phyloP scores from a whole-genome alignment of 2,113 vertebrate genomes.

The Chlorodrepanis virens region DNA sequence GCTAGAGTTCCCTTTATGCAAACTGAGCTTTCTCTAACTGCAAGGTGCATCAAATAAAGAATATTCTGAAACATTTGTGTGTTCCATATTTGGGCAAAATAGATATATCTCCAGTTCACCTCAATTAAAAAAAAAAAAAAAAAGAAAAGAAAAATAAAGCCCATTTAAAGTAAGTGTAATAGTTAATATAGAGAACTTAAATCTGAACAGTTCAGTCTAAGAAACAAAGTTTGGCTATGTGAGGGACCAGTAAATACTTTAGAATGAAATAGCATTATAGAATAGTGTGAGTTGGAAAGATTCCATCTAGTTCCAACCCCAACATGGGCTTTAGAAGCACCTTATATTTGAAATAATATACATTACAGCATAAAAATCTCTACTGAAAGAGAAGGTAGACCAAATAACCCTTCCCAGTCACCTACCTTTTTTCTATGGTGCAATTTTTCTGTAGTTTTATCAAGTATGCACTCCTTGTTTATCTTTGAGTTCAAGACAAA shows the following conservation, averaged over 20 bases:
- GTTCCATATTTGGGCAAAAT: conserved; percentile 39
- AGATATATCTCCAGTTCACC: not conserved
- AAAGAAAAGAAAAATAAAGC: not conserved
- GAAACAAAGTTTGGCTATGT: not conserved
- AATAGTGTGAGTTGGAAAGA: not conserved
- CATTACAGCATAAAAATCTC: not conserved
- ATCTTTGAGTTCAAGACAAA: not conserved
- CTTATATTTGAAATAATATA: not conserved
- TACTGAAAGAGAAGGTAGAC: not conserved
- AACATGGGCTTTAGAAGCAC: not conserved
- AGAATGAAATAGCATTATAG: not conserved
- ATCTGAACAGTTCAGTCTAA: not conserved
- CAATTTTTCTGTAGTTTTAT: not conserved
- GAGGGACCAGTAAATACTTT: not conserved
- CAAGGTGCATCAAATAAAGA: conserved; percentile 64
- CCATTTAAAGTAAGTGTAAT: not conserved
- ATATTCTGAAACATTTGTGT: conserved; percentile 54
- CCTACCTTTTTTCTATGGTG: not conserved
- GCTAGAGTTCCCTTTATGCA: conserved; percentile 59
- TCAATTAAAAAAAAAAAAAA: not conserved
- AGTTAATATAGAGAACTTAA: not conserved
- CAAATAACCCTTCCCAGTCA: not conserved
- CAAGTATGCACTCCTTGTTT: not conserved
- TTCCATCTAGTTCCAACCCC: not conserved
- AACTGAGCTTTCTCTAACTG: conserved; percentile 59